Evolutionary conservation across 2,113 vertebrate genomes (phyloP).

Genomic region (Urocolius indicus): DNA sequence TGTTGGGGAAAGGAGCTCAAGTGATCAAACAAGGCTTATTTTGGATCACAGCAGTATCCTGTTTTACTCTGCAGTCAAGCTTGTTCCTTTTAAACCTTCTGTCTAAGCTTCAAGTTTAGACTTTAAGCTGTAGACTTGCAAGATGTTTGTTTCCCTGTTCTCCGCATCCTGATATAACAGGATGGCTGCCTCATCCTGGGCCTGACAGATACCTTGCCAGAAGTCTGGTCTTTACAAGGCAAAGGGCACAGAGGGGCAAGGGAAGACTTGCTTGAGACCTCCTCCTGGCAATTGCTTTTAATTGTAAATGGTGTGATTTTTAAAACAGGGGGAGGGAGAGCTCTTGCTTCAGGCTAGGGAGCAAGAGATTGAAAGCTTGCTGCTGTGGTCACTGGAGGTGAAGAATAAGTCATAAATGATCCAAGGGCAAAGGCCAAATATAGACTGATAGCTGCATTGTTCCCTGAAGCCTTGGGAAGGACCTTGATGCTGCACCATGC

Average conservation of each 20-base stretch:
- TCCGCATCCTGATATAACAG: not conserved
- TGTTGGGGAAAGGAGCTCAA: not conserved
- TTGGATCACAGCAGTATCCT: not conserved
- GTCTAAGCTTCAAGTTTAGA: not conserved
- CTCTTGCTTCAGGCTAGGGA: constrained; percentile 50
- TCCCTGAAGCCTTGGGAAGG: constrained; percentile 74
- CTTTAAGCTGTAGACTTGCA: not conserved
- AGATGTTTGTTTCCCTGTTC: not conserved
- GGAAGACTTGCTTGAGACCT: not conserved
- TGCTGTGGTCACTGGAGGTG: constrained; percentile 73
- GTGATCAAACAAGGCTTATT: not conserved
- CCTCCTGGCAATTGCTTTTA: constrained; percentile 47
- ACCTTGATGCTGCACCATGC: constrained; percentile 59
- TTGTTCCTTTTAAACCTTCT: not conserved
- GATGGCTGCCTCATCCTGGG: fast-evolving
- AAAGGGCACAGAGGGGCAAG: not conserved
- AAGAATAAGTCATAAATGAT: constrained; percentile 83
- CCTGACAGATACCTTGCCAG: fast-evolving
- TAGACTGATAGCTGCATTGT: constrained; percentile 82
- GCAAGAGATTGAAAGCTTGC: constrained; percentile 75
- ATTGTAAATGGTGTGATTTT: constrained; percentile 55
- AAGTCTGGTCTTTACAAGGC: not conserved
- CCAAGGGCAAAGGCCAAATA: constrained; percentile 80
- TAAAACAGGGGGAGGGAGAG: constrained; percentile 51
- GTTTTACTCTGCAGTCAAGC: not conserved